Conservation (phyloP, 2,113 vertebrate species). For the Saguinus midas region DNA sequence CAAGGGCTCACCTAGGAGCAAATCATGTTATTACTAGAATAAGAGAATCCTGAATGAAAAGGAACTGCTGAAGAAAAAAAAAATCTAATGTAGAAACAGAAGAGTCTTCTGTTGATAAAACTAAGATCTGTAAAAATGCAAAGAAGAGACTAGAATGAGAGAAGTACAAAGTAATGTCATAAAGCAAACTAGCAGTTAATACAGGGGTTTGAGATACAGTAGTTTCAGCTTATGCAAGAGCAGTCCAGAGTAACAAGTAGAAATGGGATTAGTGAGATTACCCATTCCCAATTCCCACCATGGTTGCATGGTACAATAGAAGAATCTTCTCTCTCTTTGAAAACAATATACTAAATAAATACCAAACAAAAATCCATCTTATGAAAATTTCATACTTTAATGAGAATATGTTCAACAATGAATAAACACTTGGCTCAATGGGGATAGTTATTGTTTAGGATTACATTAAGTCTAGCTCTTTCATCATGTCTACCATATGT, state of each 20-base stretch:
- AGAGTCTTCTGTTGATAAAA: constrained; percentile 18
- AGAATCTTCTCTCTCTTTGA: background rate
- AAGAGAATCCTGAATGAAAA: constrained; percentile 19
- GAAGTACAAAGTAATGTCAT: background rate
- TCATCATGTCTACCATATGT: background rate
- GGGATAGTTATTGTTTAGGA: background rate
- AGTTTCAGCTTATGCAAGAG: background rate
- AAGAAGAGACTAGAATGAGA: background rate
- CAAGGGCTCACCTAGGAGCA: background rate
- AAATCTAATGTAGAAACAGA: background rate
- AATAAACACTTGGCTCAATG: background rate
- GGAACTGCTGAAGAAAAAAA: background rate
- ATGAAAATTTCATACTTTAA: constrained; percentile 38
- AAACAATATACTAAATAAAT: background rate
- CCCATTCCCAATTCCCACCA: background rate
- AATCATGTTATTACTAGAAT: background rate
- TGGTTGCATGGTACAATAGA: background rate
- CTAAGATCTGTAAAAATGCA: constrained; percentile 3
- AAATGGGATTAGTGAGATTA: background rate
- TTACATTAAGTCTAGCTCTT: constrained; percentile 18
- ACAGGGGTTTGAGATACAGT: background rate
- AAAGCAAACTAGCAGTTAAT: background rate
- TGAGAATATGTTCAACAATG: constrained; percentile 13
- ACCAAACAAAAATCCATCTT: background rate
- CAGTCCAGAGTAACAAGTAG: background rate